Base-by-base conservation (phyloP, 2,113 vertebrate genomes). In the Psephotus haematonotus region DNA sequence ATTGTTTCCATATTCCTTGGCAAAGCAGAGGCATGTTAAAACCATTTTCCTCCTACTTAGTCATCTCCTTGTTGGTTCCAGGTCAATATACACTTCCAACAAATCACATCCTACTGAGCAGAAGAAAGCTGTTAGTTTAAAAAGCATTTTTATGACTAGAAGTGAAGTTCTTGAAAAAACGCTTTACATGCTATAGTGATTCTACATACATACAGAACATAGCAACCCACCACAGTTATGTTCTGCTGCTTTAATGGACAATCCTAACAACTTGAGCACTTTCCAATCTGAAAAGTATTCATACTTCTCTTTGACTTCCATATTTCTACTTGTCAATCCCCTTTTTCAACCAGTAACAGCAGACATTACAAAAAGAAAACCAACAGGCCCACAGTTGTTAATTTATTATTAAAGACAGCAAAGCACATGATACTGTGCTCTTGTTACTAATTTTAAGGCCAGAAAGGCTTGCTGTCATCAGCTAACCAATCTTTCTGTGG, bases 1-100 rank as follows among this genome's bases (percentile, higher is more conserved):
- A 94, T 95, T 96, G 87, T 94, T 97, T 95, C 95, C 94, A 91
- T 93, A 95, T 59, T 90, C 82, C 75, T 88, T 96, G 87, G 94
- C 94, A 97, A 91, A 82, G 87, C 67, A 82, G 53, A 93, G 75
- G 85, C 87, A 93, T 67, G 92, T 94, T 96, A 96, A 95, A 96
- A 94, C 78, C 87, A 95, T 96, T 95, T 91, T 87, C 89, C 87
- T 93, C 78, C 92, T 94, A 82, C 86, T 92, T 96, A 96, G 94
- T 97, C 95, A 94, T 95, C 96, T 87, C 75, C 67, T 94, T 80
- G 75, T 31, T 96, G 90, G 92, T 96, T 96, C 90, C 92, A 95
- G 82, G 87, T 96, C 93, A 95, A 92, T 35, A 60, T 79, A 87
- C 49, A 63, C 44, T 41, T 93, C 94, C 78, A 96, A 91, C 74